Percentiles rank a stretch among this genome's conserved stretches.
These are phyloP conservation scores for Pterostichus madidus DNA, from an alignment of 2,888 invertebrate genomes.

Conservation along the genomic window DNA sequence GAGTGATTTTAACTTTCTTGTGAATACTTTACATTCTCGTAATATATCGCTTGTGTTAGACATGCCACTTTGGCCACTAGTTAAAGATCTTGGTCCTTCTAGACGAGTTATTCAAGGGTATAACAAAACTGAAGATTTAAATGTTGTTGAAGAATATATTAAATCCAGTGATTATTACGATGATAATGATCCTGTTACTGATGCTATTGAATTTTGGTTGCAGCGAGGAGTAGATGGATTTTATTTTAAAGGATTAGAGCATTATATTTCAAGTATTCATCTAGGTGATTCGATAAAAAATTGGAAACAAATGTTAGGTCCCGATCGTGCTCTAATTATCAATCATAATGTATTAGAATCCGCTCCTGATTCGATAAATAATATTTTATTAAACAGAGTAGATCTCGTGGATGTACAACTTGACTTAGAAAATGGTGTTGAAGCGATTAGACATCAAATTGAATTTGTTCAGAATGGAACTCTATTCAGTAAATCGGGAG, in stretches of 20 bases:
- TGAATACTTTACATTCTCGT: slow-evolving; percentile 82
- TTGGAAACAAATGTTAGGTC: slow-evolving; percentile 85
- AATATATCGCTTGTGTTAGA: slow-evolving; percentile 90
- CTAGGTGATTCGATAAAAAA: slow-evolving; percentile 81
- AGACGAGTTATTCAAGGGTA: slow-evolving; percentile 36
- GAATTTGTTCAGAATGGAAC: slow-evolving; percentile 80
- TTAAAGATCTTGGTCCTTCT: slow-evolving; percentile 74
- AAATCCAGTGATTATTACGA: slow-evolving; percentile 44
- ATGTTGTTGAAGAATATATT: slow-evolving; percentile 69
- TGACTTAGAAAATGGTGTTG: slow-evolving; percentile 80
- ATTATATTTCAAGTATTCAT: slow-evolving; percentile 81
- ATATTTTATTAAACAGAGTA: slow-evolving; percentile 82
- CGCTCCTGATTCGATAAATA: slow-evolving; percentile 78
- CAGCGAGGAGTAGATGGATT: slow-evolving; percentile 92
- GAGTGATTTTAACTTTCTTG: slow-evolving; percentile 84
- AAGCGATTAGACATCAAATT: slow-evolving; percentile 81
- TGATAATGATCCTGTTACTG: slow-evolving; percentile 78
- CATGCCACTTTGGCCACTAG: slow-evolving; percentile 82
- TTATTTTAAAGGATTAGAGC: slow-evolving; percentile 89
- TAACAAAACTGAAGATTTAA: slow-evolving; percentile 69
- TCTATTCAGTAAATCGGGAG: slow-evolving; percentile 82
- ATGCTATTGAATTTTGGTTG: slow-evolving; percentile 84
- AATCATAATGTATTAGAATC: slow-evolving; percentile 80
- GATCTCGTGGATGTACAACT: slow-evolving; percentile 87
- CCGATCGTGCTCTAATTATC: slow-evolving; percentile 83